A percentile compares a stretch with the other conserved stretches of the same genome.
Conservation (phyloP, 2,113 vertebrate species). For the Syrmaticus mikado region DNA sequence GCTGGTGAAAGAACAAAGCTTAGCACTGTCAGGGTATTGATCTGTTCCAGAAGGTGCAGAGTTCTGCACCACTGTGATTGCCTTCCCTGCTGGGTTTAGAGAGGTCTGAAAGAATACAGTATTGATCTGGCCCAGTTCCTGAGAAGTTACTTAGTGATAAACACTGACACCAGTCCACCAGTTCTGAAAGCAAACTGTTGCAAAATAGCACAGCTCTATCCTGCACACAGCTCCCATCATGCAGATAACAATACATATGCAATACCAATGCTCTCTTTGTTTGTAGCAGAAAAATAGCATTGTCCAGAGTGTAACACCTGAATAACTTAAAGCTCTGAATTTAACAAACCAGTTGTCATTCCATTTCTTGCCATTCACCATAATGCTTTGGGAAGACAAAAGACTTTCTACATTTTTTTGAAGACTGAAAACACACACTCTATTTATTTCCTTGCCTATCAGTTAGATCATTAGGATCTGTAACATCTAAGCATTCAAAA, state of each 20-base stretch:
- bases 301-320: background rate
- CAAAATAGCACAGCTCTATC: constrained; percentile 22
- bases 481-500: background rate
- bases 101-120: constrained; percentile 88
- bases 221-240: background rate
- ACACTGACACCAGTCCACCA: constrained; percentile 82
- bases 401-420: background rate
- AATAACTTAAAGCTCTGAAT: background rate
- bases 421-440: background rate
- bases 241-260: background rate
- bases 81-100: constrained; percentile 88
- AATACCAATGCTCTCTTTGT: background rate
- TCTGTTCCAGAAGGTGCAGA: constrained; percentile 92
- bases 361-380: background rate
- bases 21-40: constrained; percentile 92
- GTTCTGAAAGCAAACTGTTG: constrained; percentile 81
- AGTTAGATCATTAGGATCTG: background rate
- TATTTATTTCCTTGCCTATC: background rate
- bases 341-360: background rate
- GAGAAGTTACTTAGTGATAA: constrained; percentile 92
- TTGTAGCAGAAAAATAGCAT: background rate
- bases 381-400: background rate
- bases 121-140: constrained; percentile 92
- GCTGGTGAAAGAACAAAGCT: constrained; percentile 93
- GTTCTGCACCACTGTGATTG: constrained; percentile 85